Percentiles rank a stretch among this genome's conserved stretches.
Evolutionary conservation across 2,888 invertebrate genomes (phyloP).

Genomic region (Crematogaster levior): DNA sequence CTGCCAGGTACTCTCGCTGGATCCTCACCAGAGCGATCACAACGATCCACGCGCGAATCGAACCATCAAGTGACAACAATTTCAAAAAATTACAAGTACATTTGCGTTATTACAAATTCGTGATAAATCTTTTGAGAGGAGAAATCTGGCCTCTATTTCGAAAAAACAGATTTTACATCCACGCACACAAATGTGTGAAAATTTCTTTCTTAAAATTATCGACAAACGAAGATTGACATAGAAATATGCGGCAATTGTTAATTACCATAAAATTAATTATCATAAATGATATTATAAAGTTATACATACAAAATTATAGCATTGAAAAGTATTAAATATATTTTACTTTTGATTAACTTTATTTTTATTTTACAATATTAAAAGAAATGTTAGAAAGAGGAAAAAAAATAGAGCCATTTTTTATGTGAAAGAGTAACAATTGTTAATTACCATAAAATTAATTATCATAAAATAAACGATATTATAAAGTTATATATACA

Average conservation of each 20-base stretch:
- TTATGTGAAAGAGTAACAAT: not conserved
- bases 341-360: too few species aligned
- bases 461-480: not conserved
- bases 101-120: not conserved
- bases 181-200: not conserved
- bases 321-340: not conserved
- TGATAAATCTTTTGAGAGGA: not conserved
- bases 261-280: not conserved
- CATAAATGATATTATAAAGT: not conserved
- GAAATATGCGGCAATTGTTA: not conserved
- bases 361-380: not conserved
- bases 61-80: constrained; percentile 31
- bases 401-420: not conserved
- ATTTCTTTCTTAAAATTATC: not conserved
- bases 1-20: constrained; percentile 57
- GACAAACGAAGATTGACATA: not conserved
- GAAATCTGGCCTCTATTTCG: not conserved
- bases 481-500: not conserved
- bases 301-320: too few species aligned
- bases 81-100: too few species aligned
- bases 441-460: not conserved
- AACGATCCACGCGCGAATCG: constrained; percentile 10
- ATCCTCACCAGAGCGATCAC: constrained; percentile 36
- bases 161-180: not conserved
- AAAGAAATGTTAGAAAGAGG: not conserved